Percentiles rank a stretch among this genome's conserved stretches.
These are phyloP conservation scores for Caenorhabditis drosophilae DNA, from an alignment of 2,888 invertebrate genomes.

Conservation along the genomic window DNA sequence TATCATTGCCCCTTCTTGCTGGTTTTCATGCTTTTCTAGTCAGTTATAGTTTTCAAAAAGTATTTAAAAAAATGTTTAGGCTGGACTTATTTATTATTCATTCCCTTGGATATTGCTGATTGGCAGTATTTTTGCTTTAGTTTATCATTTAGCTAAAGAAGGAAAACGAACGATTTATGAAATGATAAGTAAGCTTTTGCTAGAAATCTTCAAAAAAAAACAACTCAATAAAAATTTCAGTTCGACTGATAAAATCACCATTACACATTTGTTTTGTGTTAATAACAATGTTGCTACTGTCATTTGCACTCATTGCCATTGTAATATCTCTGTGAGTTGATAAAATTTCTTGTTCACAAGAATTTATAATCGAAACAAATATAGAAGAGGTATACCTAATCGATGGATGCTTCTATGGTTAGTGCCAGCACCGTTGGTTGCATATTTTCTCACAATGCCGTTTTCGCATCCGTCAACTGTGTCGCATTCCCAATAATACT, in stretches of 20 bases:
- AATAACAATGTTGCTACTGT: conserved; percentile 46
- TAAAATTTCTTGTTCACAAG: not conserved
- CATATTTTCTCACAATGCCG: conserved; percentile 57
- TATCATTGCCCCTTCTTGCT: conserved; percentile 59
- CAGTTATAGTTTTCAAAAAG: conserved; percentile 11
- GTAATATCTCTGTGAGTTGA: conserved; percentile 38
- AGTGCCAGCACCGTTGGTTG: conserved; percentile 54
- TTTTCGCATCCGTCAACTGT: conserved; percentile 51
- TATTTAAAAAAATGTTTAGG: conserved; percentile 38
- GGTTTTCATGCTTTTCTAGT: conserved; percentile 54
- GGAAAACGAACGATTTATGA: conserved; percentile 45
- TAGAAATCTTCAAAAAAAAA: not conserved
- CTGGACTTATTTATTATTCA: conserved; percentile 56
- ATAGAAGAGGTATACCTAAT: conserved; percentile 17
- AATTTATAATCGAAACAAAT: not conserved
- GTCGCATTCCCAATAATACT: conserved; percentile 23
- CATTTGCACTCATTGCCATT: conserved; percentile 42
- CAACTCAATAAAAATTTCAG: conserved; percentile 14
- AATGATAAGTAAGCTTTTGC: conserved; percentile 35
- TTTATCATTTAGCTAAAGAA: conserved; percentile 54
- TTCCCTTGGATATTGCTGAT: conserved; percentile 56
- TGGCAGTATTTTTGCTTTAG: conserved; percentile 46
- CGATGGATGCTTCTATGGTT: conserved; percentile 27
- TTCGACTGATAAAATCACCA: conserved; percentile 31
- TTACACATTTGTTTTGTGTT: conserved; percentile 43